Conservation (phyloP, 2,888 invertebrate species). For the Orthonevra nobilis region DNA sequence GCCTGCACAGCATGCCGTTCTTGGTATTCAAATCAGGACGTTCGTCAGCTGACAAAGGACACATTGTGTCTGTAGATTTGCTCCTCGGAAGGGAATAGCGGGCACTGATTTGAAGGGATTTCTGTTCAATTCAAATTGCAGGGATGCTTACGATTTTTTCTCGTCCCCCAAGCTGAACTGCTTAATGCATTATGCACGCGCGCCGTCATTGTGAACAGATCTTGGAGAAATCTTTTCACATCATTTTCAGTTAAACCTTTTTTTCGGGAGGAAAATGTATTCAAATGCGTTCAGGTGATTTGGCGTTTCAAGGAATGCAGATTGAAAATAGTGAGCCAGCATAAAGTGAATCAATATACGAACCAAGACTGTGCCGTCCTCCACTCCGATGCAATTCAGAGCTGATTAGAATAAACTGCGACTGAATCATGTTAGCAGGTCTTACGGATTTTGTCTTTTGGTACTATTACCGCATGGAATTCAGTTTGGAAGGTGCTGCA, state of each 20-base stretch:
- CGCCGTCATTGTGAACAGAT: not conserved
- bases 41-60: conserved; percentile 25
- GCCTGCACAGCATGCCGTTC: conserved; percentile 1
- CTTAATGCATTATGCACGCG: conserved; percentile 43
- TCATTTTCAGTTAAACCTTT: not conserved
- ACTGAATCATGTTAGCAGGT: too few species aligned
- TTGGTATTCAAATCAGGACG: conserved; percentile 62
- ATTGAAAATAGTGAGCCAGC: too few species aligned
- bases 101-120: conserved; percentile 39
- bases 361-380: too few species aligned
- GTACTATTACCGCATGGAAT: too few species aligned
- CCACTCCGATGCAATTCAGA: too few species aligned
- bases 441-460: too few species aligned
- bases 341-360: too few species aligned
- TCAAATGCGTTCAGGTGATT: conserved; percentile 26
- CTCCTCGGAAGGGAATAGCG: not conserved
- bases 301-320: too few species aligned
- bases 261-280: conserved; percentile 12
- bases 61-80: conserved; percentile 8
- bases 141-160: conserved; percentile 38
- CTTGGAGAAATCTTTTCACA: not conserved
- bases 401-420: too few species aligned
- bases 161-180: conserved; percentile 1
- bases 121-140: conserved; percentile 37
- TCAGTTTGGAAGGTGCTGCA: too few species aligned